Conservation (phyloP, 2,888 invertebrate genomes). For the Xestia rhomboidea region DNA sequence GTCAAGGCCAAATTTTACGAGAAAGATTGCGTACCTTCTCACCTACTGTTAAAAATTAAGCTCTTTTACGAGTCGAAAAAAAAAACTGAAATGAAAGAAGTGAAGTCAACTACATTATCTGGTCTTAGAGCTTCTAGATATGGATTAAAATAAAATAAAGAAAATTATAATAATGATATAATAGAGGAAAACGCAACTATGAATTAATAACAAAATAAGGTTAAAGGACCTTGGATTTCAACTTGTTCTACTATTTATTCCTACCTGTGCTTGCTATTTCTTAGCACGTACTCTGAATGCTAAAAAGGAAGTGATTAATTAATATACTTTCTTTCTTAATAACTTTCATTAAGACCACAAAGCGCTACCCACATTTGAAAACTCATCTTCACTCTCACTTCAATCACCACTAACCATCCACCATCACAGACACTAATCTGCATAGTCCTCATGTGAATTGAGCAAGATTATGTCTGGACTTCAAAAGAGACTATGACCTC, state of each 20-base stretch:
- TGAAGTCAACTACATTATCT: no score
- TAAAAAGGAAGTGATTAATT: constrained; percentile 14
- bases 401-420: no score
- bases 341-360: background rate
- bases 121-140: background rate
- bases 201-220: no score
- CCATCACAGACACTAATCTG: no score
- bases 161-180: background rate
- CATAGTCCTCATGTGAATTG: no score
- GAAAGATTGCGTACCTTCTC: background rate
- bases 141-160: background rate
- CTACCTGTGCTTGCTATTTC: background rate
- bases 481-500: no score
- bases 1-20: constrained; percentile 9
- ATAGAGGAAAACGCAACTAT: no score
- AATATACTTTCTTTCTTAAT: constrained; percentile 20
- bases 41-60: background rate
- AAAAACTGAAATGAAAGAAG: no score
- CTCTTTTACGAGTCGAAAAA: background rate
- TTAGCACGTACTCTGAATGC: background rate
- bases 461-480: no score
- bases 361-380: constrained; percentile 10
- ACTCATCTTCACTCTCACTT: no score
- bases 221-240: background rate
- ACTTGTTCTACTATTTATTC: background rate